Conservation (phyloP, 1,140 invertebrate species). For the Lerema accius region DNA sequence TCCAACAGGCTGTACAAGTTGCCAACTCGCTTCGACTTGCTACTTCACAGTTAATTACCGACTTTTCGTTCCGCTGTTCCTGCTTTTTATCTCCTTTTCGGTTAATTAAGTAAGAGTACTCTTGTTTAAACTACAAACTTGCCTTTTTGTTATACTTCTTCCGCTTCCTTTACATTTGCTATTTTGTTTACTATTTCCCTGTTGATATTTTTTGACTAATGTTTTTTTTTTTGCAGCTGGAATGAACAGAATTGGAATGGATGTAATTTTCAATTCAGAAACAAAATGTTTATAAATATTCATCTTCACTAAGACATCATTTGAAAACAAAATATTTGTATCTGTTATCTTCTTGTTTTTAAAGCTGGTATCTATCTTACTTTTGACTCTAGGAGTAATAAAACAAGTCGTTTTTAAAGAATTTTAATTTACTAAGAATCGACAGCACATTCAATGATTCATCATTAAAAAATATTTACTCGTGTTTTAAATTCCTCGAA, state of each 20-base stretch:
- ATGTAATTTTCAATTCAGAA: no score
- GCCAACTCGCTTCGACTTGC: constrained; percentile 28
- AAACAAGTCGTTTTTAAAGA: no score
- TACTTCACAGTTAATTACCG: constrained; percentile 50
- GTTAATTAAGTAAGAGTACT: constrained; percentile 56
- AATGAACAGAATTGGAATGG: constrained; percentile 3
- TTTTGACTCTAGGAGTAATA: no score
- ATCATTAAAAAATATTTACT: no score
- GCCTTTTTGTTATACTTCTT: constrained; percentile 9
- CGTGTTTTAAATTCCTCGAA: no score
- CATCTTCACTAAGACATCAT: no score
- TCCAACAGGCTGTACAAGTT: constrained; percentile 21
- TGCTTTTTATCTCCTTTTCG: constrained; percentile 48
- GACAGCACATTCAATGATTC: no score
- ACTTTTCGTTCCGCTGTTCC: constrained; percentile 50
- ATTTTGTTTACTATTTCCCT: constrained; percentile 2
- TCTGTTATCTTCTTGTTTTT: no score
- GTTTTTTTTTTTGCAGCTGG: constrained; percentile 6
- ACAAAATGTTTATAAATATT: no score
- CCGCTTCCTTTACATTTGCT: constrained; percentile 22
- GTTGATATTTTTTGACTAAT: background rate
- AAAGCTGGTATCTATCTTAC: no score
- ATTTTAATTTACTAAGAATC: no score
- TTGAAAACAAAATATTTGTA: no score
- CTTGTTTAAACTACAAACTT: constrained; percentile 40